Percentiles rank a stretch among this genome's conserved stretches.
phyloP scores from a whole-genome alignment of 2,797 vertebrate genomes.

The Hypotaenidia okinawae region DNA sequence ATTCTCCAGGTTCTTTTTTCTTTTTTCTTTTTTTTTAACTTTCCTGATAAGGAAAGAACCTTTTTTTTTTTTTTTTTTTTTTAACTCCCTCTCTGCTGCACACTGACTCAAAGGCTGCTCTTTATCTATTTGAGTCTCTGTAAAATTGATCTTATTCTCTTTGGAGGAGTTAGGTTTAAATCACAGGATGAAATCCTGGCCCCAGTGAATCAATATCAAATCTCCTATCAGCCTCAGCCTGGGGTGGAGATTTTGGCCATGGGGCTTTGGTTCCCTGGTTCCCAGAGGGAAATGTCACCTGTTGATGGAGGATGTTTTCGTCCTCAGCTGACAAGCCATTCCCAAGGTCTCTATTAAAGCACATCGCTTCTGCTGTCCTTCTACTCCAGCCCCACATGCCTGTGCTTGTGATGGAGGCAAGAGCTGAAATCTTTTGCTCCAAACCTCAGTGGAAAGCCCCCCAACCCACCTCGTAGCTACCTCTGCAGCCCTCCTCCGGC shows the following conservation, averaged over 20 bases:
- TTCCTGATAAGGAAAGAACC: constrained; percentile 17
- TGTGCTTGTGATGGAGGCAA: neutral
- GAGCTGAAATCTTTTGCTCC: neutral
- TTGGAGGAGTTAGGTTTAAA: constrained; percentile 70
- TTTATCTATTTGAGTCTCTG: constrained; percentile 66
- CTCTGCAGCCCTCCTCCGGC: neutral
- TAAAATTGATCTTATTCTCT: constrained; percentile 72
- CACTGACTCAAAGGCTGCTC: constrained; percentile 47
- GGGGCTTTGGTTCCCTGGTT: neutral
- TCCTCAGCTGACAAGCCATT: neutral
- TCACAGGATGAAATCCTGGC: constrained; percentile 58
- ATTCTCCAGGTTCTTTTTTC: neutral
- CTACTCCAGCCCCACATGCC: neutral
- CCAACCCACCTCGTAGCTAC: fast-evolving
- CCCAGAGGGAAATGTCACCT: neutral
- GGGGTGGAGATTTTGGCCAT: neutral
- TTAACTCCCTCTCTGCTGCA: neutral
- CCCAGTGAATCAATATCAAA: constrained; percentile 58
- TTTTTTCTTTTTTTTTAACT: neutral
- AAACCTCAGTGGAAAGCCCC: neutral
- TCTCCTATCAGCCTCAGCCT: constrained; percentile 1
- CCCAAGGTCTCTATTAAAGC: neutral
- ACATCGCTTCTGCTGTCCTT: neutral
- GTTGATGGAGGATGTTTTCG: neutral
- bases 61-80: neutral